Conservation (phyloP, 2,113 vertebrate species). For the Monarcha castaneiventris region DNA sequence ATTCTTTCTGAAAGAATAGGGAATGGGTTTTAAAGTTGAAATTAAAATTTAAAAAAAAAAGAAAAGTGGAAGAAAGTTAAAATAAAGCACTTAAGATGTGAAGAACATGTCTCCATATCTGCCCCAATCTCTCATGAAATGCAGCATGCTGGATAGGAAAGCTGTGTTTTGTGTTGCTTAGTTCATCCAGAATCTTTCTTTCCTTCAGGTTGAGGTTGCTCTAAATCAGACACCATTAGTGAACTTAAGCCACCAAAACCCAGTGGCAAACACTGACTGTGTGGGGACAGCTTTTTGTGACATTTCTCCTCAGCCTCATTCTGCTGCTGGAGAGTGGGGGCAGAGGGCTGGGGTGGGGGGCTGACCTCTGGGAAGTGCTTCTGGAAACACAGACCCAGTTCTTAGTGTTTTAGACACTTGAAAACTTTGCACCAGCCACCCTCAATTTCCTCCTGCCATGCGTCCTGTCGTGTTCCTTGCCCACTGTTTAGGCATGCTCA, state of each 20-base stretch:
- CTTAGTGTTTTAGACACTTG: background rate
- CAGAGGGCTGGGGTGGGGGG: background rate
- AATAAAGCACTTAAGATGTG: slow-evolving; percentile 14
- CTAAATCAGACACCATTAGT: background rate
- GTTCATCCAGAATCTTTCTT: background rate
- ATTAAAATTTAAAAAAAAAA: background rate
- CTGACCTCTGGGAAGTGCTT: background rate
- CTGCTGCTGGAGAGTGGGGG: background rate
- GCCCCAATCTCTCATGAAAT: background rate
- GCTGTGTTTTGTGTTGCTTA: background rate
- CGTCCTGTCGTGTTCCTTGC: background rate
- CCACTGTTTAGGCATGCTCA: background rate
- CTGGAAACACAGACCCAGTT: background rate
- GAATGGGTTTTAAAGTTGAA: background rate
- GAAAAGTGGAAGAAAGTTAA: background rate
- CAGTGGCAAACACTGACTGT: background rate
- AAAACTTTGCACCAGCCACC: background rate
- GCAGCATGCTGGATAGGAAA: background rate
- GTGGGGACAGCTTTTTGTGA: background rate
- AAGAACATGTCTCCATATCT: background rate
- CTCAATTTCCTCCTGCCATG: background rate
- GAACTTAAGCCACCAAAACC: slow-evolving; percentile 7
- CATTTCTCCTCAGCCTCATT: background rate
- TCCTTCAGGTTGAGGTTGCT: background rate
- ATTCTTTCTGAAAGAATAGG: slow-evolving; percentile 2